These are phyloP conservation scores for Drosophila paracracens DNA, from an alignment of 2,888 invertebrate genomes.

Conservation along the genomic window DNA sequence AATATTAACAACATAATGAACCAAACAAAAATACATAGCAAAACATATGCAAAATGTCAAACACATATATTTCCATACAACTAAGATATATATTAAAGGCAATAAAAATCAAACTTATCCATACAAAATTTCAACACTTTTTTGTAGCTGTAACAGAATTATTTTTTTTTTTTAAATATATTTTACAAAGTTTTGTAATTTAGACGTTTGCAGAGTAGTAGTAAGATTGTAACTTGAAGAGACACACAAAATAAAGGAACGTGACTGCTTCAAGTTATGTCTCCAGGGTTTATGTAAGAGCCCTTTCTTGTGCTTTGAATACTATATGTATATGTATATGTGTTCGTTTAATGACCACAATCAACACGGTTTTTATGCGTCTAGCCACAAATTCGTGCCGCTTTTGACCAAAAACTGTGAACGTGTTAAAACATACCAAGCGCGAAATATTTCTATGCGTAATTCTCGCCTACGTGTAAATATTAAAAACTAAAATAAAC, in stretches of 20 bases:
- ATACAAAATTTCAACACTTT: slow-evolving; percentile 27
- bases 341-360: neutral
- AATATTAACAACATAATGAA: slow-evolving; percentile 49
- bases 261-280: slow-evolving; percentile 17
- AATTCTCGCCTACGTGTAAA: slow-evolving; percentile 61
- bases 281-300: slow-evolving; percentile 27
- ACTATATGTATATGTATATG: neutral
- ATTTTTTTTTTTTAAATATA: too few species aligned
- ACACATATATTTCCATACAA: slow-evolving; percentile 53
- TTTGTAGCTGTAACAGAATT: neutral
- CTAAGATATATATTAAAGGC: slow-evolving; percentile 65
- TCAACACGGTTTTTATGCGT: slow-evolving; percentile 28
- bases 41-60: slow-evolving; percentile 37
- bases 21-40: slow-evolving; percentile 21
- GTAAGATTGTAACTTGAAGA: neutral
- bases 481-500: slow-evolving; percentile 29
- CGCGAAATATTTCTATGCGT: slow-evolving; percentile 46
- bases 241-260: neutral
- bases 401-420: slow-evolving; percentile 29
- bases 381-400: slow-evolving; percentile 43
- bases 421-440: slow-evolving; percentile 44
- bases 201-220: neutral
- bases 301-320: slow-evolving; percentile 13
- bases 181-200: neutral
- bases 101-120: slow-evolving; percentile 67